A percentile compares a stretch with the other conserved stretches of the same genome.
Conservation (phyloP, 2,888 invertebrate species). For the Athripsodes cinereus region DNA sequence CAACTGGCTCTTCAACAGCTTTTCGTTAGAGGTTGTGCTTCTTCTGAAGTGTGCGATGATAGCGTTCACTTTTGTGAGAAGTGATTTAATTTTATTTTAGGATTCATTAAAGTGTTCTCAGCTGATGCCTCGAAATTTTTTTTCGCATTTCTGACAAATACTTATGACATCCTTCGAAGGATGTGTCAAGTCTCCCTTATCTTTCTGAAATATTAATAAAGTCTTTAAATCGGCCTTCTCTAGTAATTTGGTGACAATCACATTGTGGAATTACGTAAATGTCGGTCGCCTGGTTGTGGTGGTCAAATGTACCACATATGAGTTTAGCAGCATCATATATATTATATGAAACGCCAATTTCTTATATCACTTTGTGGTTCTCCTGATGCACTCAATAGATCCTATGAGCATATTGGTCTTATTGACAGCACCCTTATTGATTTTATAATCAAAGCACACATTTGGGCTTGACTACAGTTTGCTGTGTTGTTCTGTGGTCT, state of each 20-base stretch:
- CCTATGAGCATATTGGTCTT: neutral
- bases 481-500: neutral
- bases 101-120: too few relatives aligned
- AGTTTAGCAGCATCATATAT: neutral
- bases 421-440: neutral
- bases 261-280: neutral
- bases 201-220: too few relatives aligned
- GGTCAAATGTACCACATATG: neutral
- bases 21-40: neutral
- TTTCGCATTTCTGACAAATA: too few relatives aligned
- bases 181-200: neutral
- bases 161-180: too few relatives aligned
- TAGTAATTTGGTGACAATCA: too few relatives aligned
- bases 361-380: constrained; percentile 1
- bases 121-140: too few relatives aligned
- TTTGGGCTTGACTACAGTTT: neutral
- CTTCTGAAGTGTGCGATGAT: neutral
- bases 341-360: neutral
- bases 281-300: neutral
- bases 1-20: neutral
- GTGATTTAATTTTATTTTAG: too few relatives aligned
- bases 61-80: neutral
- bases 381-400: neutral
- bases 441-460: constrained; percentile 2
- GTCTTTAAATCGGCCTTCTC: too few relatives aligned